Conservation (phyloP, 2,113 vertebrate genomes). For the Peucedramus taeniatus region DNA sequence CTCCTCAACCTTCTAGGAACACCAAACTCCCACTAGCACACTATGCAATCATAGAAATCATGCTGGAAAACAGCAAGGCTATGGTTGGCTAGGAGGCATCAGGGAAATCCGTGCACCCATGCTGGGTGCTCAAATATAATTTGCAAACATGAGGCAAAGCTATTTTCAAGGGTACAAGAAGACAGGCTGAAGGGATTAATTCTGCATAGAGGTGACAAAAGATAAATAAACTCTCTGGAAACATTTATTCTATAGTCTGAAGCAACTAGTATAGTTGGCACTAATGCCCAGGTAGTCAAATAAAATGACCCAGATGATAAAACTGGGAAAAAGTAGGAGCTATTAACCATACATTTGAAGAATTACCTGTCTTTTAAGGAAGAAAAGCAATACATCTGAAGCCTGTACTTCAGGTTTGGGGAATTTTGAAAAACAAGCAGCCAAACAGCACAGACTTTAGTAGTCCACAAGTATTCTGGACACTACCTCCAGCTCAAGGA, state of each 20-base stretch:
- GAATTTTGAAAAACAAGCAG: background rate
- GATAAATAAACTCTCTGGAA: background rate
- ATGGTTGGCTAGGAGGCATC: background rate
- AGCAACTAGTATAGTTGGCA: background rate
- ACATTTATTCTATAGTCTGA: background rate
- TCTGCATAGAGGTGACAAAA: background rate
- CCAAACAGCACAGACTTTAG: background rate
- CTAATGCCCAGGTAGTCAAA: background rate
- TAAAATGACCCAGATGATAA: background rate
- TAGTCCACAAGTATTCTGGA: background rate
- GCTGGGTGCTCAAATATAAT: background rate
- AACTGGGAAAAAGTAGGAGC: background rate
- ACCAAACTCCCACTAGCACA: background rate
- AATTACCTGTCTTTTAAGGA: background rate
- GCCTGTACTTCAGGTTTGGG: background rate
- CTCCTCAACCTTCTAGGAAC: background rate
- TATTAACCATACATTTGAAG: background rate
- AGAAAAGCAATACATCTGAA: background rate
- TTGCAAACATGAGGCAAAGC: background rate
- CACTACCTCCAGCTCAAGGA: background rate
- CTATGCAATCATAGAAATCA: background rate
- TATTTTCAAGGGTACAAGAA: background rate
- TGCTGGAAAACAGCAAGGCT: background rate
- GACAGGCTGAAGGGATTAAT: background rate
- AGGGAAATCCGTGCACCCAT: background rate